These are phyloP conservation scores for Hystrix cristata DNA, from an alignment of 2,113 vertebrate genomes.

Conservation along the genomic window DNA sequence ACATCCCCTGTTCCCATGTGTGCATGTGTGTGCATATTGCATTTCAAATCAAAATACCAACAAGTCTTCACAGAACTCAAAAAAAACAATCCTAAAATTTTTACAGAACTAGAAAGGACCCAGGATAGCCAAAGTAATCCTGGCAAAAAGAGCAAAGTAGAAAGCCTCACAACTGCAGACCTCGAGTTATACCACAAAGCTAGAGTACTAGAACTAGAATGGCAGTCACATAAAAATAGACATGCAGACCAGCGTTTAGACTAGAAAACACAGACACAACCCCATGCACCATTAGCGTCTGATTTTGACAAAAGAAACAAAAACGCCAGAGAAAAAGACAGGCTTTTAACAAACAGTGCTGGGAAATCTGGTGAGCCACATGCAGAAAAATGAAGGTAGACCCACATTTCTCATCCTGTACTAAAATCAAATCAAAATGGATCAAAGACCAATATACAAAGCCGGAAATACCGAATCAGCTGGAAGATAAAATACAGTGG, in stretches of 20 bases:
- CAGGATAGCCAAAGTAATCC: background rate
- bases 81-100: background rate
- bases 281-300: background rate
- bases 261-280: background rate
- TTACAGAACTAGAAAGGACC: background rate
- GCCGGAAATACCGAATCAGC: background rate
- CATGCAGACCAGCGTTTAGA: background rate
- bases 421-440: background rate
- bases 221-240: background rate
- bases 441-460: background rate
- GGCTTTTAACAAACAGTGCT: background rate
- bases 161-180: background rate
- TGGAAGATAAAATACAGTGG: background rate
- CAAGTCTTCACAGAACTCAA: background rate
- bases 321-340: background rate
- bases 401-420: background rate
- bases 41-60: background rate
- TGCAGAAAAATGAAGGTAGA: background rate
- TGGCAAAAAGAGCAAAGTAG: background rate
- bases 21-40: background rate
- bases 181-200: background rate
- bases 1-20: background rate
- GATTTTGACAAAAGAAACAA: background rate
- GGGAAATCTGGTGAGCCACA: background rate
- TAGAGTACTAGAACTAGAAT: background rate